Base-by-base conservation (phyloP, 2,797 vertebrate genomes). In the Phalanger gymnotis region DNA sequence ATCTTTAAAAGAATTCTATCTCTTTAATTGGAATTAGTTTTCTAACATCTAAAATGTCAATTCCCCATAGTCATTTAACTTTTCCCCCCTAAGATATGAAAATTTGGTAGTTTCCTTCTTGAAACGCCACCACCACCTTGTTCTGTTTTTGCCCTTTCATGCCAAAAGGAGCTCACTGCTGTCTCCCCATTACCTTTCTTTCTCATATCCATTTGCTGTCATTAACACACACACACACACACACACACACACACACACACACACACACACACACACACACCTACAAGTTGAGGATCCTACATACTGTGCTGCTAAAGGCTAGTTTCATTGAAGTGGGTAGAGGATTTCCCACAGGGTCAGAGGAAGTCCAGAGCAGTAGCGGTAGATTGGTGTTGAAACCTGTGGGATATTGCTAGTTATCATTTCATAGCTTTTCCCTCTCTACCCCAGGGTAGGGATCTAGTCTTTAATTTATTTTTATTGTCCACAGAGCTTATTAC, bases 401-500 rank as follows among this genome's bases (percentile, higher is more conserved):
- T 92, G 47, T 89, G 55, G 54, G n/a, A 27, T 56, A 13, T 58
- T 92, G 54, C 90, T 92, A 73, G 53, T 93, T 96, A 57, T 94
- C 14, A 90, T 95, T 95, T n/a, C 34, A 95, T 96, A 93, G 2
- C 61, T 89, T 91, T 30, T 7, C 10, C 34, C 40, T 53, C 93
- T 58, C 54, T 96, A 4, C 51, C 89, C 58, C n/a, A 92, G 93
- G 57, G 66, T 94, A 94, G 92, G 54, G 92, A 0, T 81, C 53
- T 94, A 93, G 95, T 95, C 95, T 97, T 93, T 93, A 61, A 52
- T 55, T 91, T 12, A 10, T 56, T 87, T 92, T 47, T 95, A 92
- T 89, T 40, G 52, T 58, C 93, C 93, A 92, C 25, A 94, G 52
- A 87, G 30, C n/a, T 57, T 92, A 30, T 22, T 95, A 25, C 31